Evolutionary conservation across 2,888 invertebrate species (phyloP).

Genomic region (Agonopterix heracliana): DNA sequence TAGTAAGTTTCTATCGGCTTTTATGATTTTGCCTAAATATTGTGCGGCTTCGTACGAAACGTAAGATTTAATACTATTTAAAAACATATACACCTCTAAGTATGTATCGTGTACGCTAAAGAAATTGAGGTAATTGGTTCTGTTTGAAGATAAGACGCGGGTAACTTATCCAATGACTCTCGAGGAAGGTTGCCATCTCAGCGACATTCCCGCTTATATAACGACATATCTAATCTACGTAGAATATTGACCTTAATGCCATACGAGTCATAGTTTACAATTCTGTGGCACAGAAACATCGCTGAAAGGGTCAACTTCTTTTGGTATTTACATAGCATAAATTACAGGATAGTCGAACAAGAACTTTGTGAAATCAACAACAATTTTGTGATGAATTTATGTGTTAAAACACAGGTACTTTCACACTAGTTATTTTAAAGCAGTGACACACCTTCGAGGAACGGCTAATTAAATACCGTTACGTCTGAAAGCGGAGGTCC

Average conservation of each 20-base stretch:
- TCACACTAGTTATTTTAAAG: slow-evolving; percentile 23
- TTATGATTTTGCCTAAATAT: slow-evolving; percentile 34
- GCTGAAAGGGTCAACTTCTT: too few relatives aligned
- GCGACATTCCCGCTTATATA: too few relatives aligned
- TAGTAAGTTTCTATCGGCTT: slow-evolving; percentile 37
- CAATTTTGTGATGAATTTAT: slow-evolving; percentile 35
- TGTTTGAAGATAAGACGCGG: slow-evolving; percentile 57
- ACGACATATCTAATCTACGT: too few relatives aligned
- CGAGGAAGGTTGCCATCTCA: too few relatives aligned
- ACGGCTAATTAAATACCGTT: too few relatives aligned
- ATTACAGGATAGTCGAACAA: slow-evolving; percentile 18
- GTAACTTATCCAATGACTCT: slow-evolving; percentile 72
- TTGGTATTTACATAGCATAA: slow-evolving; percentile 59
- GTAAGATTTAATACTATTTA: slow-evolving; percentile 60
- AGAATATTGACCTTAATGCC: too few relatives aligned
- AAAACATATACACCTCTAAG: slow-evolving; percentile 56
- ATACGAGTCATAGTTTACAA: too few relatives aligned
- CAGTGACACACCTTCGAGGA: too few relatives aligned
- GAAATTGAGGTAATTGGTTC: slow-evolving; percentile 76
- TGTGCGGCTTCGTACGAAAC: slow-evolving; percentile 51
- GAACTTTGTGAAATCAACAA: slow-evolving; percentile 18
- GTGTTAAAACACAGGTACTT: slow-evolving; percentile 43
- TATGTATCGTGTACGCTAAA: slow-evolving; percentile 62
- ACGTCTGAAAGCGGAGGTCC: too few relatives aligned
- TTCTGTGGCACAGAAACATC: too few relatives aligned